Evolutionary conservation across 2,113 vertebrate genomes (phyloP), one percentile per base, ranked within the genome.

Genomic region (Lasiurus cinereus): DNA sequence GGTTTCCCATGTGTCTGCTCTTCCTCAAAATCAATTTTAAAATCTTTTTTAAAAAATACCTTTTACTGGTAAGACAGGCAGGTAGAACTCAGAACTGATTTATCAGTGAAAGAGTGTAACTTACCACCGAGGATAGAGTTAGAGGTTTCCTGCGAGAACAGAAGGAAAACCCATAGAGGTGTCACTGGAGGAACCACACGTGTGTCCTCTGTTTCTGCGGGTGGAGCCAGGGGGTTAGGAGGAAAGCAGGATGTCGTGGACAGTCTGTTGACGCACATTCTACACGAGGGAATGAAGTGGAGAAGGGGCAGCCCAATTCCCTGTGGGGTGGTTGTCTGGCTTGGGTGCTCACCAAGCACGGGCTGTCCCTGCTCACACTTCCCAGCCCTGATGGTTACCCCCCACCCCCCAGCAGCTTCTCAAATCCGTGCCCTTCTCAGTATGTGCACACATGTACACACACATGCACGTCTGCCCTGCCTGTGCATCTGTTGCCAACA

Each of bases 381-480:
- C 39, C 39, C 39, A 39, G 39, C 39, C 39, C 39, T 39, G 39
- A 39, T 39, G 39, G 39, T 39, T 39, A 39, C 39, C 39, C 39
- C 39, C 39, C 39, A 3, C 3, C 39, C 39, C 39, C 39, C 39
- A 39, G 39, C 39, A 39, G 39, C 39, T 39, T 39, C 39, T 39
- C 39, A 80, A 50, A 52, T 50, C 5, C 76, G 21, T 15, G 50
- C 22, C 54, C 73, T 48, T 64, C 33, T 54, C 52, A 29, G 43
- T 31, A 6, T 15, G 24, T 33, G 16, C 22, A 50, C 7, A 8
- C 2, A 0, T 0, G 0, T 24, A 1, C 31, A 6, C 6, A 52
- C 14, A 3, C 8, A 7, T 62, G 36, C 52, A 59, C 16, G 13
- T 22, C 16, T 31, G 14, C 33, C 36, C 56, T 50, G 31, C 64